Evolutionary conservation across 1,140 invertebrate species (phyloP), one percentile per base, ranked within the genome.

Genomic region (Bombus turneri): DNA sequence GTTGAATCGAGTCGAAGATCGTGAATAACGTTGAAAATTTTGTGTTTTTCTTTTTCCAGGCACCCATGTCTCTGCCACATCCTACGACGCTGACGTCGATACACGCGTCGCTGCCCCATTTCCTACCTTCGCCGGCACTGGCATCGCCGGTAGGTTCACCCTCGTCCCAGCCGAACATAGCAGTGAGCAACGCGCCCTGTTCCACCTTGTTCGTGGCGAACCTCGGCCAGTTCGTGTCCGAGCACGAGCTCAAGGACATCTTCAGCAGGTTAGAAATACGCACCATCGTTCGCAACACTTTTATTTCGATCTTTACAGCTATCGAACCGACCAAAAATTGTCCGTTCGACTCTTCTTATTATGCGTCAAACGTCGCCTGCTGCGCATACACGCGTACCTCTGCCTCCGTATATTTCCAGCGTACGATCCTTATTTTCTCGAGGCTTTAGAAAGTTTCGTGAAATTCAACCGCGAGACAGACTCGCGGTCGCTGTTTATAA

Each of bases 141-240:
- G 98, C 98, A 88, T 98, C 98, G 92, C 98, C 98, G 89, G 98
- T 98, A 83, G 97, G 98, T 75, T 98, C 97, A 75, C 97, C 97
- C 72, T 97, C 97, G 81, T 96, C 97, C 64, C 97, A 97, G 94
- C 96, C 96, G 87, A 96, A 95, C 82, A 94, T 96, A 90, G 95
- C 95, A 91, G 95, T 96, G 84, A 96, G 95, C 93, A 97, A 97
- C 94, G 97, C 98, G 88, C 98, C 98, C 73, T 99, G 99, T 96
- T 99, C 98, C 80, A 99, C 99, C 83, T 97, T 99, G 71, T 99
- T 99, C 96, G 98, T 99, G 91, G 98, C 98, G 91, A 99, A 99
- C 95, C 96, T 99, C 89, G 98, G 98, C 71, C 98, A 98, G 94
- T 99, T 99, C 94, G 98, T 99, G 90, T 98, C 98, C 79, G 99